phyloP scores from a whole-genome alignment of 2,888 invertebrate genomes.

The Zele albiditarsus region DNA sequence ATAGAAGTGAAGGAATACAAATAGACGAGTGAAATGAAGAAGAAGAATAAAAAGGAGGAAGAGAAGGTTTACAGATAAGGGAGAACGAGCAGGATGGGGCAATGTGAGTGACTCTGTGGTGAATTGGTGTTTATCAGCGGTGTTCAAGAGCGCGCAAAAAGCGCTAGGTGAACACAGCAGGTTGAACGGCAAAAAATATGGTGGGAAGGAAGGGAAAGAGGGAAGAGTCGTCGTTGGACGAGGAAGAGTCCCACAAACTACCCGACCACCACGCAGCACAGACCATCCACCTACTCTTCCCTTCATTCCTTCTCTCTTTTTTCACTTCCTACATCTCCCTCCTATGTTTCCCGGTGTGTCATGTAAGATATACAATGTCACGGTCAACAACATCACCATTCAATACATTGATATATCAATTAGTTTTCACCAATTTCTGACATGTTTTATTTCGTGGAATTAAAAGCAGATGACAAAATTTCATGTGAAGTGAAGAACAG shows the following conservation, averaged over 20 bases:
- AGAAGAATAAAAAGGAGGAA: background rate
- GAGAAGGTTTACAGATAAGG: background rate
- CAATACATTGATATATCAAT: slow-evolving; percentile 1
- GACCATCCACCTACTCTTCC: slow-evolving; percentile 61
- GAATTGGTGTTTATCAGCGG: slow-evolving; percentile 8
- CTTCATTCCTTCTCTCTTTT: slow-evolving; percentile 15
- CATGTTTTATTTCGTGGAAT: background rate
- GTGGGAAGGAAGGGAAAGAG: slow-evolving; percentile 9
- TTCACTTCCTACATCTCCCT: background rate
- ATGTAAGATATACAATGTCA: slow-evolving; percentile 23
- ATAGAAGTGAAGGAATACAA: background rate
- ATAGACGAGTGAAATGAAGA: background rate
- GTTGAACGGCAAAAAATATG: slow-evolving; percentile 18
- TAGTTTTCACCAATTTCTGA: background rate
- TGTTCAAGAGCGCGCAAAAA: background rate
- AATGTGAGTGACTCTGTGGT: background rate
- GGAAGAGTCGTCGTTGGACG: slow-evolving; percentile 24
- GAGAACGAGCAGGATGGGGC: background rate
- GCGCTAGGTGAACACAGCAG: slow-evolving; percentile 23
- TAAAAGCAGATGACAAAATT: background rate
- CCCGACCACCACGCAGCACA: slow-evolving; percentile 69
- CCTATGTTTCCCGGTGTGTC: slow-evolving; percentile 28
- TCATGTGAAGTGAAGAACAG: slow-evolving; percentile 3
- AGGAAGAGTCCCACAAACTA: slow-evolving; percentile 65
- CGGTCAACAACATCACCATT: background rate